These are phyloP conservation scores for Quadriops clusia DNA, from an alignment of 2,888 invertebrate genomes.

Conservation along the genomic window DNA sequence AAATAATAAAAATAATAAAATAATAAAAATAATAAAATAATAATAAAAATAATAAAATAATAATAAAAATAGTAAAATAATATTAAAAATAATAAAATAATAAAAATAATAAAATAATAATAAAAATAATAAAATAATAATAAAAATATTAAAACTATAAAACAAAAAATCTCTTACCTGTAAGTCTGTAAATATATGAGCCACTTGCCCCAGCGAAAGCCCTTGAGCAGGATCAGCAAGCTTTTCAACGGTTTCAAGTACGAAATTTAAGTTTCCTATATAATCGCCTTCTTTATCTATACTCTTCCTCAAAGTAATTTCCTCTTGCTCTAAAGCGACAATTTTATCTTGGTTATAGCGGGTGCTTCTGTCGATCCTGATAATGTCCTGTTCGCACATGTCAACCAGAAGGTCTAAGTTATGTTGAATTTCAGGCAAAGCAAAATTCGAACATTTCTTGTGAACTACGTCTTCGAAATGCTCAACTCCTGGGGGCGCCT, in stretches of 20 bases:
- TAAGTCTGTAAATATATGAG: constrained; percentile 44
- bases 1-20: constrained; percentile 8
- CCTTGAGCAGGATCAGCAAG: constrained; percentile 42
- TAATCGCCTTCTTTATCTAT: constrained; percentile 61
- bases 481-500: constrained; percentile 43
- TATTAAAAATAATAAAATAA: constrained; percentile 7
- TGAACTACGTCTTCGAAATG: constrained; percentile 53
- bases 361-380: constrained; percentile 68
- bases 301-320: constrained; percentile 53
- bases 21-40: constrained; percentile 7
- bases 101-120: constrained; percentile 6
- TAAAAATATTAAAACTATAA: constrained; percentile 1
- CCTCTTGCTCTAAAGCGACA: constrained; percentile 68
- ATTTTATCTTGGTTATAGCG: constrained; percentile 69
- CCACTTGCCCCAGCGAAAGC: constrained; percentile 46
- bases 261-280: constrained; percentile 57
- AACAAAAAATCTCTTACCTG: constrained; percentile 34
- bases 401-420: constrained; percentile 86
- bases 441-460: constrained; percentile 54
- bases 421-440: constrained; percentile 81
- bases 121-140: constrained; percentile 1
- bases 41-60: constrained; percentile 1
- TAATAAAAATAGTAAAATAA: background rate
- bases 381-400: constrained; percentile 91
- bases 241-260: constrained; percentile 54